Conservation (phyloP, 2,113 vertebrate genomes). For the Eclectus roratus region DNA sequence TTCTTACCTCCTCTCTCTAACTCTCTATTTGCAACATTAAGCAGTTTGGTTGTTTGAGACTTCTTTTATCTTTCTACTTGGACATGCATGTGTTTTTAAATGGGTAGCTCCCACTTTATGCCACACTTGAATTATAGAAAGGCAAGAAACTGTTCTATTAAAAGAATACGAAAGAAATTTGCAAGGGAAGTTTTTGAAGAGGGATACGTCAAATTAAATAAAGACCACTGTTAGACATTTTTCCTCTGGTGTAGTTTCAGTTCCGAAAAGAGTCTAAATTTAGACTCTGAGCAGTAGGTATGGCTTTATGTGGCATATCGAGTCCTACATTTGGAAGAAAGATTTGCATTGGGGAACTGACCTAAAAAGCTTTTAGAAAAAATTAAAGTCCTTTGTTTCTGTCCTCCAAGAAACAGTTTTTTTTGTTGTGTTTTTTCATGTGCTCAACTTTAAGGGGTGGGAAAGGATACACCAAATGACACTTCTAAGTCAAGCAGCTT, state of each 20-base stretch:
- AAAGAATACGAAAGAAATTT: slow-evolving; percentile 17
- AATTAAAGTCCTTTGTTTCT: neutral
- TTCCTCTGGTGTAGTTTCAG: neutral
- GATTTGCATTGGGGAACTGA: neutral
- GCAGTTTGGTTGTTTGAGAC: neutral
- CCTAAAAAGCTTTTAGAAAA: neutral
- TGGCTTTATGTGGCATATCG: neutral
- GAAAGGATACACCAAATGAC: neutral
- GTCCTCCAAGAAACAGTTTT: neutral
- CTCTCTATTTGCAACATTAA: neutral
- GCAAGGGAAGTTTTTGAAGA: neutral
- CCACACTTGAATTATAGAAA: neutral
- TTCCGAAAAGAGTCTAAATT: slow-evolving; percentile 49
- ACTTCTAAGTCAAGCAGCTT: neutral
- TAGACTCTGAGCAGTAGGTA: neutral
- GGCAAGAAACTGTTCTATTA: neutral
- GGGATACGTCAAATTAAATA: slow-evolving; percentile 36
- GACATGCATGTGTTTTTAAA: neutral
- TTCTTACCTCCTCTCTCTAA: neutral
- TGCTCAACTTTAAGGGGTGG: neutral
- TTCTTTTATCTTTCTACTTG: neutral
- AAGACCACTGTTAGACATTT: neutral
- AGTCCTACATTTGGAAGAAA: neutral
- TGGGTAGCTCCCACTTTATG: neutral
- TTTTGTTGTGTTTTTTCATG: neutral